A percentile compares a stretch with the other conserved stretches of the same genome.
Evolutionary conservation across 2,797 vertebrate genomes (phyloP).

Genomic region (Lagodon rhomboides): DNA sequence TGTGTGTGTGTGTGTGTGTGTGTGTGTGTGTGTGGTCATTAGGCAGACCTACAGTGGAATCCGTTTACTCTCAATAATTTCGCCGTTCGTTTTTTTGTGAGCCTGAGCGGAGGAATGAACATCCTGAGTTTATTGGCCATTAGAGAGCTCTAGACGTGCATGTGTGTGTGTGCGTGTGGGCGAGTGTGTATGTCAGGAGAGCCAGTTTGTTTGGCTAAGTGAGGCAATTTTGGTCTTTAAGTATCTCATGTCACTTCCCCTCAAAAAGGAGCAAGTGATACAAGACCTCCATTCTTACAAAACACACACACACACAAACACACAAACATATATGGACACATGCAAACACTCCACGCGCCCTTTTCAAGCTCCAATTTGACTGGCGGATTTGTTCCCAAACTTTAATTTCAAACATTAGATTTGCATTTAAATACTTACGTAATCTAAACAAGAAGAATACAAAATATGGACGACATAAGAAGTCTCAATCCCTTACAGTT

Average conservation of each 20-base stretch:
- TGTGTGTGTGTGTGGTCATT: constrained; percentile 74
- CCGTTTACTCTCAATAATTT: constrained; percentile 82
- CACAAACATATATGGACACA: constrained; percentile 9
- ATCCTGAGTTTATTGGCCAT: constrained; percentile 86
- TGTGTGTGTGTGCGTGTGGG: constrained; percentile 17
- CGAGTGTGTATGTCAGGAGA: constrained; percentile 53
- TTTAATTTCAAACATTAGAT: constrained; percentile 8
- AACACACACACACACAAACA: constrained; percentile 21
- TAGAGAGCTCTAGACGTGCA: constrained; percentile 69
- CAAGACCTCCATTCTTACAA: constrained; percentile 67
- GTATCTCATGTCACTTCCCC: constrained; percentile 85
- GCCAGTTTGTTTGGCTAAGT: constrained; percentile 84
- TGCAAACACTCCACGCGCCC: constrained; percentile 12
- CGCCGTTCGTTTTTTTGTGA: constrained; percentile 78
- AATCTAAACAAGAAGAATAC: constrained; percentile 24
- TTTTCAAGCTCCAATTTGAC: constrained; percentile 9
- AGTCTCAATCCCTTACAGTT: not conserved
- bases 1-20: constrained; percentile 52
- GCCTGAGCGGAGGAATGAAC: constrained; percentile 79
- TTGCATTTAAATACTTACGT: constrained; percentile 21
- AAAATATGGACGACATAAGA: not conserved
- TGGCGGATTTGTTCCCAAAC: constrained; percentile 29
- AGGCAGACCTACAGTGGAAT: constrained; percentile 75
- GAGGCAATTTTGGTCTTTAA: constrained; percentile 84
- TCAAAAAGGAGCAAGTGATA: constrained; percentile 77